Percentiles rank a stretch among this genome's conserved stretches.
phyloP scores from a whole-genome alignment of 2,888 invertebrate species.

The Aporophyla lueneburgensis region DNA sequence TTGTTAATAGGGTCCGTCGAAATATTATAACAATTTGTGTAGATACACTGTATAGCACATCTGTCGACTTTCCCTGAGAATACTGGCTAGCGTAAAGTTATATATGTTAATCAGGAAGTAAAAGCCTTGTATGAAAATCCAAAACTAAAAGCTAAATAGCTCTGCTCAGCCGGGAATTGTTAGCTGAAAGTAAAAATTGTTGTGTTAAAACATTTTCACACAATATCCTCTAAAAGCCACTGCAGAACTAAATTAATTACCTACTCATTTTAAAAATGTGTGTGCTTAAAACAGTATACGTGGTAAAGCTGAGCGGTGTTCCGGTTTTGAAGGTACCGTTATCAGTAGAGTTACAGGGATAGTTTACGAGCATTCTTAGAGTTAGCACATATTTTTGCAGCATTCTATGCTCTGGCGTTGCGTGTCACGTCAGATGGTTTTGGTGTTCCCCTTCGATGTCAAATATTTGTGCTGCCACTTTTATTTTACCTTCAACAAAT shows the following conservation, averaged over 20 bases:
- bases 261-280: slow-evolving; percentile 10
- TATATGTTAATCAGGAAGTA: not conserved
- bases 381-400: not conserved
- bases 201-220: slow-evolving; percentile 12
- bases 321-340: not conserved
- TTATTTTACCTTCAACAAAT: too few relatives aligned
- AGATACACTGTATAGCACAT: too few relatives aligned
- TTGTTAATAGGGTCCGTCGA: too few relatives aligned
- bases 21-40: too few relatives aligned
- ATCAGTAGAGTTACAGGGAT: not conserved
- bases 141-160: slow-evolving; percentile 28
- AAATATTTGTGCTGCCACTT: too few relatives aligned
- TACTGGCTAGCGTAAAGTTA: too few relatives aligned
- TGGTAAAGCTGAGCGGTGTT: not conserved
- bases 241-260: slow-evolving; percentile 26
- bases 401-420: not conserved
- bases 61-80: not conserved
- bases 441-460: too few relatives aligned
- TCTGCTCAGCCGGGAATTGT: slow-evolving; percentile 4
- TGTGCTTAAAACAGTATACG: not conserved
- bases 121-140: slow-evolving; percentile 23
- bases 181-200: slow-evolving; percentile 33
- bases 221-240: slow-evolving; percentile 11
- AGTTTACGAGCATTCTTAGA: not conserved
- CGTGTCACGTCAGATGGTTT: too few relatives aligned